phyloP scores from a whole-genome alignment of 2,113 vertebrate species.

The Carettochelys insculpta region DNA sequence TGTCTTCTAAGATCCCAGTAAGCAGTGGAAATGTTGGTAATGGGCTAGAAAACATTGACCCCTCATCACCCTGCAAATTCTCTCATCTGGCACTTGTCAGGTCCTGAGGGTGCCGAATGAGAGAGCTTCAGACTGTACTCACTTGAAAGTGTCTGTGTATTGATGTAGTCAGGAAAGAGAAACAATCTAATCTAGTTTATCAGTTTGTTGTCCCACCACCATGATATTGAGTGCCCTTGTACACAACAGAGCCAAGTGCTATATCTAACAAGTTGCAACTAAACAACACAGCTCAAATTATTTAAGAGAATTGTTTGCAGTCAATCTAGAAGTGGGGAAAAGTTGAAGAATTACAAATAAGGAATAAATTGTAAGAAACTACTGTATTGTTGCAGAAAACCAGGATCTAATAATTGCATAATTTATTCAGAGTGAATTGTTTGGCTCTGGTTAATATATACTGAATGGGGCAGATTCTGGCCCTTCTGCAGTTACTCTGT shows the following conservation, averaged over 20 bases:
- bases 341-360: constrained; percentile 56
- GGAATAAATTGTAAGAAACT: not conserved
- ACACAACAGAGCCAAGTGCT: not conserved
- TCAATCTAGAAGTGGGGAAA: constrained; percentile 10
- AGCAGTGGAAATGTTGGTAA: no score
- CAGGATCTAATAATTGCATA: no score
- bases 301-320: constrained; percentile 30
- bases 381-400: not conserved
- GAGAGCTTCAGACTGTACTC: no score
- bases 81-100: no score
- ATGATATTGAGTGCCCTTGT: not conserved
- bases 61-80: no score
- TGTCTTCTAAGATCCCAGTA: no score
- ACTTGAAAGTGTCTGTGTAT: not conserved
- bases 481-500: no score
- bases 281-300: not conserved
- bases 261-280: not conserved
- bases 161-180: not conserved
- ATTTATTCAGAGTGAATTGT: no score
- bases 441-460: no score
- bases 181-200: not conserved
- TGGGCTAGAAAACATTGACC: no score
- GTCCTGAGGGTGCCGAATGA: no score
- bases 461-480: no score
- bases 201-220: not conserved